These are phyloP conservation scores for Gasterosteus aculeatus DNA, from an alignment of 2,113 vertebrate species.

Conservation along the genomic window DNA sequence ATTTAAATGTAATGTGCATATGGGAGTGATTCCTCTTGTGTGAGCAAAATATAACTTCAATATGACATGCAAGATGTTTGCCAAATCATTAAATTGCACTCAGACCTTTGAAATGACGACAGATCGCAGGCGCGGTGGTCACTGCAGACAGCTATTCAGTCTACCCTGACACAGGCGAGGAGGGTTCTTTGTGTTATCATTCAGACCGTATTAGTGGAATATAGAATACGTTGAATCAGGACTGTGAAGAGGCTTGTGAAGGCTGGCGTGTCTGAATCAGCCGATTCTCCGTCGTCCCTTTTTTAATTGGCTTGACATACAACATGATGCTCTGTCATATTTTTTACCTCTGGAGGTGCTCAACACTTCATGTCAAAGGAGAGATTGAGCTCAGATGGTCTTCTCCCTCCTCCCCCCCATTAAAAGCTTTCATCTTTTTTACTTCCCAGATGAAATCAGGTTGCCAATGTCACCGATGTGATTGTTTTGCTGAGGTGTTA, in stretches of 20 bases:
- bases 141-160: not conserved
- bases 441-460: not conserved
- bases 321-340: slow-evolving; percentile 9
- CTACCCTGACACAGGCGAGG: not conserved
- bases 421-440: slow-evolving; percentile 10
- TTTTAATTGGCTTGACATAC: slow-evolving; percentile 44
- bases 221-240: not conserved
- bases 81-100: not conserved
- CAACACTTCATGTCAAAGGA: slow-evolving; percentile 15
- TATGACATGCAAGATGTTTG: not conserved
- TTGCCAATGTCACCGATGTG: not conserved
- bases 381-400: slow-evolving; percentile 19
- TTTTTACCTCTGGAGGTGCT: not conserved
- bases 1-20: not conserved
- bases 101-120: not conserved
- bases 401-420: not conserved
- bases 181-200: not conserved
- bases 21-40: not conserved
- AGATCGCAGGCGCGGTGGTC: not conserved
- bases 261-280: not conserved
- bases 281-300: not conserved
- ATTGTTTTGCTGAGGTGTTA: not conserved
- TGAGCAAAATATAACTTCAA: slow-evolving; percentile 8
- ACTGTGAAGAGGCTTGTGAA: not conserved
- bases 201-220: not conserved